Conservation (phyloP, 2,797 vertebrate species). For the Cichlasoma orientale region DNA sequence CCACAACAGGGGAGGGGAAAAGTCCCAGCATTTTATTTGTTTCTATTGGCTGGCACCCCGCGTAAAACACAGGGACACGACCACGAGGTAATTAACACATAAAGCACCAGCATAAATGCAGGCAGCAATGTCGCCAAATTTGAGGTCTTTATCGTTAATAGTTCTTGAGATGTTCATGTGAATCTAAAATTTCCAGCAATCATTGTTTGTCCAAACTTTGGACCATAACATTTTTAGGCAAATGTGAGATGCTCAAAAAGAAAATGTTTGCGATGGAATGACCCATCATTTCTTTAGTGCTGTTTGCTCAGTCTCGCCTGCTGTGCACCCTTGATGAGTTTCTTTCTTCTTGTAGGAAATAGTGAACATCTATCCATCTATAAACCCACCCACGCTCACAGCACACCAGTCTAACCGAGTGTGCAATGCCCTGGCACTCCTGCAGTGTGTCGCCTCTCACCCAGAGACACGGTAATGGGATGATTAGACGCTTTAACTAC, state of each 20-base stretch:
- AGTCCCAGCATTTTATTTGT: neutral
- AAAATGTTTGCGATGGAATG: no score
- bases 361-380: slow-evolving; percentile 98
- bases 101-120: neutral
- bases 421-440: slow-evolving; percentile 94
- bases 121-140: no score
- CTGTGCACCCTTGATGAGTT: neutral
- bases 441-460: slow-evolving; percentile 98
- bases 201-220: no score
- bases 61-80: neutral
- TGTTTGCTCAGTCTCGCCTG: neutral
- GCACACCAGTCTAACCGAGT: slow-evolving; percentile 98
- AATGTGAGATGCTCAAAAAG: no score
- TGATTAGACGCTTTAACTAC: neutral
- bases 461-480: slow-evolving; percentile 90
- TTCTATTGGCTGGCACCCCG: rapidly evolving
- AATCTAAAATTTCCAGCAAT: no score
- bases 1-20: no score
- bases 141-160: no score
- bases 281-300: neutral
- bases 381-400: slow-evolving; percentile 96
- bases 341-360: slow-evolving; percentile 86
- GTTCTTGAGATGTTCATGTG: no score
- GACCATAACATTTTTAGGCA: no score
- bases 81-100: neutral